A percentile compares a stretch with the other conserved stretches of the same genome.
phyloP scores from a whole-genome alignment of 92 coral and sea anemone genomes.

The Blastomussa wellsi region DNA sequence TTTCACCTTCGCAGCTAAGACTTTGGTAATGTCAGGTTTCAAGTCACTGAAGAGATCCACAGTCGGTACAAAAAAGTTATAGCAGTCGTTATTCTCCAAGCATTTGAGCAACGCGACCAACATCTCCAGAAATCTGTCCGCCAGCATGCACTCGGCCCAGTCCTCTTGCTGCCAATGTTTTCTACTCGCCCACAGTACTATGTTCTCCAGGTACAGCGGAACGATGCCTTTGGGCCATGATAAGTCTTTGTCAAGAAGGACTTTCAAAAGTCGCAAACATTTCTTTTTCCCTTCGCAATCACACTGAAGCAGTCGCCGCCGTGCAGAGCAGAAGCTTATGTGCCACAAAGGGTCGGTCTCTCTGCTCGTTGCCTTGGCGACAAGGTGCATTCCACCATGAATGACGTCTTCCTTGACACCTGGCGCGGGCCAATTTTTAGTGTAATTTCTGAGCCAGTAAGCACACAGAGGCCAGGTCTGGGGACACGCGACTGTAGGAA shows the following conservation, averaged over 20 bases:
- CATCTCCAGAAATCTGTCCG: constrained; percentile 71
- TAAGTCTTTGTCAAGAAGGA: constrained; percentile 65
- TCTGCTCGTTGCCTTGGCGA: constrained; percentile 59
- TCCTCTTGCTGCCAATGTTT: constrained; percentile 57
- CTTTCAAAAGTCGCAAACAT: constrained; percentile 76
- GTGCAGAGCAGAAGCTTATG: constrained; percentile 66
- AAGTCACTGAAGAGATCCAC: constrained; percentile 64
- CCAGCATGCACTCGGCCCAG: constrained; percentile 63
- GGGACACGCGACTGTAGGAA: constrained; percentile 68
- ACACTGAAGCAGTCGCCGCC: constrained; percentile 51
- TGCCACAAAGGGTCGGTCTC: constrained; percentile 66
- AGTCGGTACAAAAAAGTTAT: constrained; percentile 71
- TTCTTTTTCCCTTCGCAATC: constrained; percentile 59
- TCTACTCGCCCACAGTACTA: constrained; percentile 65
- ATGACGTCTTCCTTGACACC: constrained; percentile 46
- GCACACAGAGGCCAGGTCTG: constrained; percentile 75
- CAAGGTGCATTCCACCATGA: constrained; percentile 69
- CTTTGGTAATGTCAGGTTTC: constrained; percentile 20
- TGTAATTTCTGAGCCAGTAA: constrained; percentile 66
- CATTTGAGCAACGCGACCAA: constrained; percentile 65
- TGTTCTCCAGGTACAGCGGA: constrained; percentile 71
- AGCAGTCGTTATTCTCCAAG: constrained; percentile 65
- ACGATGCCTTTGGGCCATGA: constrained; percentile 72
- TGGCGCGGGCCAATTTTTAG: constrained; percentile 63
- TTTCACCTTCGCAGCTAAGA: constrained; percentile 61